A percentile compares a stretch with the other conserved stretches of the same genome.
Conservation (phyloP, 2,113 vertebrate species). For the Notiomystis cincta region DNA sequence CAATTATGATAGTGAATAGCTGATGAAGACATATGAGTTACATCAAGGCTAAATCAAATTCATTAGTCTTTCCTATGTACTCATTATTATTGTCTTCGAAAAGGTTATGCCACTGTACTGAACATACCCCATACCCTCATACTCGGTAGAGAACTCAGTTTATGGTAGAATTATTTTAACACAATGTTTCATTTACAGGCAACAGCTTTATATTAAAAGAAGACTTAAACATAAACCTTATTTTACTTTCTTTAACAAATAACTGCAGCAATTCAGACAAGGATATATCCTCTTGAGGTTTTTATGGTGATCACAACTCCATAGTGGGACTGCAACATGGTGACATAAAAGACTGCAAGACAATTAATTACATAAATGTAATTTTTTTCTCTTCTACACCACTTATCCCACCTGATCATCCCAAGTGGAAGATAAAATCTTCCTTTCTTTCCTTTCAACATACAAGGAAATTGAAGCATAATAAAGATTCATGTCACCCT, state of each 20-base stretch:
- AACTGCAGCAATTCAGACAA: conserved; percentile 24
- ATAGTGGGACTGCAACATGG: not conserved
- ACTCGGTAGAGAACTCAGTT: not conserved
- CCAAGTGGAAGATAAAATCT: not conserved
- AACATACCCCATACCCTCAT: too few species aligned
- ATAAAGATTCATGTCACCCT: not conserved
- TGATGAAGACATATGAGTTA: not conserved
- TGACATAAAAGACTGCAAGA: conserved; percentile 30
- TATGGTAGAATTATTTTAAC: not conserved
- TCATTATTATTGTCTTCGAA: not conserved
- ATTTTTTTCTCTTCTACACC: not conserved
- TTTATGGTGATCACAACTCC: conserved; percentile 18
- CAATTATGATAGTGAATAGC: not conserved
- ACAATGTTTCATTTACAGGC: not conserved
- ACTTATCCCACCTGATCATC: not conserved
- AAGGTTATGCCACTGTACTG: not conserved
- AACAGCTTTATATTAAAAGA: not conserved
- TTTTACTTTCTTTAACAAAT: conserved; percentile 36
- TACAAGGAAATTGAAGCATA: not conserved
- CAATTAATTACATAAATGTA: conserved; percentile 25
- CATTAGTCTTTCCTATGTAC: not conserved
- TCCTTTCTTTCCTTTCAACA: not conserved
- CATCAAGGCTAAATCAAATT: not conserved
- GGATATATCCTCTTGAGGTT: conserved; percentile 46
- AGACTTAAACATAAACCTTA: not conserved